phyloP scores from a whole-genome alignment of 2,113 vertebrate species.

The Centropristis striata region DNA sequence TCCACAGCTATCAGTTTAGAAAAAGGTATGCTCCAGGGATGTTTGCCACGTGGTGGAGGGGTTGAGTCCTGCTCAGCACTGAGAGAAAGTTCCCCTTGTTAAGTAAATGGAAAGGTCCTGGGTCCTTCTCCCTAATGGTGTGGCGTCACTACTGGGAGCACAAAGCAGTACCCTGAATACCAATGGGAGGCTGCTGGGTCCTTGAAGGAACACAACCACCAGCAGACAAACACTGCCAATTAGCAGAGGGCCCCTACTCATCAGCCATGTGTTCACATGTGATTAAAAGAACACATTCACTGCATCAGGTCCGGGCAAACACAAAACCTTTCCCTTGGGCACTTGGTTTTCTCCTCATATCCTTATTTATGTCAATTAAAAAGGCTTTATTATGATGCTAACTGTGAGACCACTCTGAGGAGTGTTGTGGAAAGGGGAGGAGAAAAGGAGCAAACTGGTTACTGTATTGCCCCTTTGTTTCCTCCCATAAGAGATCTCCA shows the following conservation, averaged over 20 bases:
- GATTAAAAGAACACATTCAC: slow-evolving; percentile 79
- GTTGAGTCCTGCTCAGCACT: slow-evolving; percentile 52
- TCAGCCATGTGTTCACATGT: slow-evolving; percentile 79
- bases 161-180: slow-evolving; percentile 78
- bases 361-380: slow-evolving; percentile 78
- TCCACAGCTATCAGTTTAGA: slow-evolving; percentile 16
- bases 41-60: slow-evolving; percentile 46
- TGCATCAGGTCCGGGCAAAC: slow-evolving; percentile 67
- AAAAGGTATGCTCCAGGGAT: slow-evolving; percentile 52
- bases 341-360: slow-evolving; percentile 71
- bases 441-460: slow-evolving; percentile 49
- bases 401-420: slow-evolving; percentile 71
- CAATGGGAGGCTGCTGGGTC: slow-evolving; percentile 72
- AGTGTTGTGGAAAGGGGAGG: slow-evolving; percentile 42
- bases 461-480: slow-evolving; percentile 79
- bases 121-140: slow-evolving; percentile 71
- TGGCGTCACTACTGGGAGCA: slow-evolving; percentile 70
- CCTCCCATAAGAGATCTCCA: slow-evolving; percentile 60
- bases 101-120: slow-evolving; percentile 67
- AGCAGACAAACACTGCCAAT: slow-evolving; percentile 83
- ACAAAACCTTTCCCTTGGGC: slow-evolving; percentile 74
- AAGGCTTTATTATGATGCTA: slow-evolving; percentile 83
- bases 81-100: slow-evolving; percentile 73
- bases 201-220: slow-evolving; percentile 74
- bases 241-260: slow-evolving; percentile 76